These are phyloP conservation scores for Tipula helvola DNA, from an alignment of 2,888 invertebrate species.

Conservation along the genomic window DNA sequence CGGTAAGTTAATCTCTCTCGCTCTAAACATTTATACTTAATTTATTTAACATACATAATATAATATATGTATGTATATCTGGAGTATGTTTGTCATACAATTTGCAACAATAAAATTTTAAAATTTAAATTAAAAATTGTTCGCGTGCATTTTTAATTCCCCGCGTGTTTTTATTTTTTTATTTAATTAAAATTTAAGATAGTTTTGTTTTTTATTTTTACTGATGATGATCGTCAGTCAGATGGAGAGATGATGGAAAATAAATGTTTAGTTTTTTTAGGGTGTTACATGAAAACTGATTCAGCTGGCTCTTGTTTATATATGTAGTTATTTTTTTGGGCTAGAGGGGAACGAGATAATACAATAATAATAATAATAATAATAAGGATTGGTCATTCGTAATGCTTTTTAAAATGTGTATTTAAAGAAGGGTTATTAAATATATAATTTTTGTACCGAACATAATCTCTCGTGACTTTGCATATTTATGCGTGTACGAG, in stretches of 20 bases:
- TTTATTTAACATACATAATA: neutral
- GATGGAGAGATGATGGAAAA: neutral
- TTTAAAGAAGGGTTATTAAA: neutral
- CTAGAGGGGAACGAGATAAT: neutral
- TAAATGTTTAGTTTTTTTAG: neutral
- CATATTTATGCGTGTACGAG: neutral
- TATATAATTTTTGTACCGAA: neutral
- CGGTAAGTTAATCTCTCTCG: neutral
- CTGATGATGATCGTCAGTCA: neutral
- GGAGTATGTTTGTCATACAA: neutral
- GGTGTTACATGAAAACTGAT: neutral
- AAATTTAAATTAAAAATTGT: neutral
- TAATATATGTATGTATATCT: neutral
- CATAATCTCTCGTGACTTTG: neutral
- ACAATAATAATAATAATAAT: neutral
- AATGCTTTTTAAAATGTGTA: neutral
- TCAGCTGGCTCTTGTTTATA: neutral
- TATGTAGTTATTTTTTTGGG: neutral
- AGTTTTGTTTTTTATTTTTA: neutral
- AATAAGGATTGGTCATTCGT: neutral
- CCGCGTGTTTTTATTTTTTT: neutral
- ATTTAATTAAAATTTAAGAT: neutral
- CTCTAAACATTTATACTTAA: neutral
- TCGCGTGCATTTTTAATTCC: constrained; percentile 4
- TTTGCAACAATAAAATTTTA: neutral